These are phyloP conservation scores for Panagrolaimus sp. DNA, from an alignment of 1,140 invertebrate species.

Conservation along the genomic window DNA sequence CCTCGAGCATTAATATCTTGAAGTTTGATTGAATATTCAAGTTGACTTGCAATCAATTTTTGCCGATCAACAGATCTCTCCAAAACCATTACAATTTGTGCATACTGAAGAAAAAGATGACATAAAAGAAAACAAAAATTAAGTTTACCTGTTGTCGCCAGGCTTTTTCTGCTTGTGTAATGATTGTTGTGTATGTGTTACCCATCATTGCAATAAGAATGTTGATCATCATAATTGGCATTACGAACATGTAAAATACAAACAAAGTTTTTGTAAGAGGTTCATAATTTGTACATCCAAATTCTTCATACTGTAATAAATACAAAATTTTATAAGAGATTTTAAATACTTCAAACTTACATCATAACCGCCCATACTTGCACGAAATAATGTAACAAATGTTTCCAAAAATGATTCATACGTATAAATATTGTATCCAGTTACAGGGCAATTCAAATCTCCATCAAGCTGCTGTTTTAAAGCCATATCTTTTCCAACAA, in stretches of 20 bases:
- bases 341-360: slow-evolving; percentile 66
- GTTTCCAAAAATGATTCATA: slow-evolving; percentile 72
- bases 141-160: slow-evolving; percentile 84
- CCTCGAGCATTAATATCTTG: slow-evolving; percentile 70
- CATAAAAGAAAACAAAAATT: background rate
- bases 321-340: slow-evolving; percentile 10
- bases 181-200: slow-evolving; percentile 69
- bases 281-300: slow-evolving; percentile 80
- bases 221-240: slow-evolving; percentile 75
- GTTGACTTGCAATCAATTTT: slow-evolving; percentile 79
- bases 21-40: slow-evolving; percentile 88
- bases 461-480: slow-evolving; percentile 68
- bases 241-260: slow-evolving; percentile 91
- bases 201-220: slow-evolving; percentile 66
- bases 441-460: slow-evolving; percentile 36
- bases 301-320: slow-evolving; percentile 75
- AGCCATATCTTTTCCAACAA: slow-evolving; percentile 77
- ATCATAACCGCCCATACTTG: slow-evolving; percentile 93
- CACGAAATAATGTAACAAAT: slow-evolving; percentile 95
- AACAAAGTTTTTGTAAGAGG: slow-evolving; percentile 87
- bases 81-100: slow-evolving; percentile 90
- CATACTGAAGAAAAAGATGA: slow-evolving; percentile 71
- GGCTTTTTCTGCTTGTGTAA: slow-evolving; percentile 94
- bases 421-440: slow-evolving; percentile 71
- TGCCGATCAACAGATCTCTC: slow-evolving; percentile 83